phyloP scores from a whole-genome alignment of 2,888 invertebrate species.

The Netelia virgata region DNA sequence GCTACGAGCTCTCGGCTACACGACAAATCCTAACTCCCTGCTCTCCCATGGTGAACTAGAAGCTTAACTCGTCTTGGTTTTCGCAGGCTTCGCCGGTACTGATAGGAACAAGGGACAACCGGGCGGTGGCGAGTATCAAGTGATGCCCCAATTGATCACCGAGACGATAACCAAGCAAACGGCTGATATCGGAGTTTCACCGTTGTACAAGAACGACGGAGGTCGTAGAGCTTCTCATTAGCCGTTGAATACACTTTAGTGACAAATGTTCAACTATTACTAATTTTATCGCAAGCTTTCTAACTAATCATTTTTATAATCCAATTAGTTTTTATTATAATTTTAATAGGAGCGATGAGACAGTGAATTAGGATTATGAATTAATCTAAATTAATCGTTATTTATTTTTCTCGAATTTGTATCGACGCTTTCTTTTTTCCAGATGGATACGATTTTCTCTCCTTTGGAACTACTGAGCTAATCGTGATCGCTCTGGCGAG shows the following conservation, averaged over 20 bases:
- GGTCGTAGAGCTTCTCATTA: slow-evolving; percentile 28
- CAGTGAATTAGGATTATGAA: background rate
- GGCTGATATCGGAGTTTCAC: slow-evolving; percentile 56
- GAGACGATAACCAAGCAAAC: slow-evolving; percentile 45
- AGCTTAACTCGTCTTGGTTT: slow-evolving; percentile 62
- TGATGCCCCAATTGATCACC: slow-evolving; percentile 73
- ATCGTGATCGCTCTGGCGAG: slow-evolving; percentile 77
- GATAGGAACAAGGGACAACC: slow-evolving; percentile 61
- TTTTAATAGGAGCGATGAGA: background rate
- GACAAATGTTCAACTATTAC: background rate
- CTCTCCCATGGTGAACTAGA: slow-evolving; percentile 30
- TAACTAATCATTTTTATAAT: slow-evolving; percentile 2
- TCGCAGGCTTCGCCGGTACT: slow-evolving; percentile 51
- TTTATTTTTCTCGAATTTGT: background rate
- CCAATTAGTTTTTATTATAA: background rate
- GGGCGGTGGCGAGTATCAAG: slow-evolving; percentile 72
- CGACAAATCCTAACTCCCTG: slow-evolving; percentile 9
- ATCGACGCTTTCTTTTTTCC: background rate
- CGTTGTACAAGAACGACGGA: slow-evolving; percentile 71
- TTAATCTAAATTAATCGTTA: background rate
- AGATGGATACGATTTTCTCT: slow-evolving; percentile 5
- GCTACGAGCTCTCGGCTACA: slow-evolving; percentile 2
- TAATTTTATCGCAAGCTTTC: background rate
- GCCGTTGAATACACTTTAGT: slow-evolving; percentile 3
- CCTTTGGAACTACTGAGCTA: slow-evolving; percentile 75